These are phyloP conservation scores for Nymphalis polychloros DNA, from an alignment of 2,888 invertebrate species.

Conservation along the genomic window DNA sequence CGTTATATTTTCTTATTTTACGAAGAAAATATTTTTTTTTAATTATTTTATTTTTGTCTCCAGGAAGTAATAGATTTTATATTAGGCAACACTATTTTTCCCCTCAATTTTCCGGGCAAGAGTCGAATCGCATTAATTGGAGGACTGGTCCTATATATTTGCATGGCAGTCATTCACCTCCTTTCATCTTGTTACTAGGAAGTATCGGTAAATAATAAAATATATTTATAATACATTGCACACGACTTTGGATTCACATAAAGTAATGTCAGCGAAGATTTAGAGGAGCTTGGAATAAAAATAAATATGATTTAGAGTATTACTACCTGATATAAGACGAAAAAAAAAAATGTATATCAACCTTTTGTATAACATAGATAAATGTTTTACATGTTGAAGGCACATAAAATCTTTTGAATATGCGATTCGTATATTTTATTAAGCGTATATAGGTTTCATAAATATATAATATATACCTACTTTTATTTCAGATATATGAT, in stretches of 20 bases:
- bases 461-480: too few relatives aligned
- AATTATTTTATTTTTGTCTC: neutral
- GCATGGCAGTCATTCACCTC: conserved; percentile 64
- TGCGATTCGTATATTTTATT: too few relatives aligned
- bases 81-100: conserved; percentile 13
- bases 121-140: conserved; percentile 51
- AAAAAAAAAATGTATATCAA: neutral
- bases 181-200: conserved; percentile 24
- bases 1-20: too few relatives aligned
- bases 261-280: neutral
- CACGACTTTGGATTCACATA: neutral
- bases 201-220: conserved; percentile 11
- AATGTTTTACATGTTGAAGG: too few relatives aligned
- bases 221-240: conserved; percentile 9
- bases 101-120: conserved; percentile 42
- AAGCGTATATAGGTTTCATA: too few relatives aligned
- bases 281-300: neutral
- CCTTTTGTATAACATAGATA: too few relatives aligned
- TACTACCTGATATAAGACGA: neutral
- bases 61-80: neutral
- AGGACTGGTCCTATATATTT: conserved; percentile 60
- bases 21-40: neutral
- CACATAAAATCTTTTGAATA: too few relatives aligned
- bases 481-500: too few relatives aligned
- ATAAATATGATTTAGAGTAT: too few relatives aligned